Evolutionary conservation across 2,888 invertebrate species (phyloP), one percentile per base, ranked within the genome.

Genomic region (Dryadula phaetusa): DNA sequence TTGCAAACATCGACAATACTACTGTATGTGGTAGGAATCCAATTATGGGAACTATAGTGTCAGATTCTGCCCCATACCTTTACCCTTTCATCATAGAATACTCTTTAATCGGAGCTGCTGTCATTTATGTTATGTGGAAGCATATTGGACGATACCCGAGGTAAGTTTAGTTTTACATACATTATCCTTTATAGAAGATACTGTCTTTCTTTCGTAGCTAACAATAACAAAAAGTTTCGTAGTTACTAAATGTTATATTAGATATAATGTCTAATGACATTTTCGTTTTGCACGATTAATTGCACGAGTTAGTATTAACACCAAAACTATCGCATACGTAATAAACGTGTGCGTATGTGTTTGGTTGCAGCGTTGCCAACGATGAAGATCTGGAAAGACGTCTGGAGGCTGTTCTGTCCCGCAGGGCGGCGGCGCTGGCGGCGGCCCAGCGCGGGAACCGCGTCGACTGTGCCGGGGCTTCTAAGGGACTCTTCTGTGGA

Each of bases 61-160:
- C 97, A 79, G 98, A 98, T 82, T 97, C 98, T 0, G 97, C 98
- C 10, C 99, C 99, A 0, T 99, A 98, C 86, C 94, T 99, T 61
- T 99, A 97, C 90, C 99, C 99, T 0, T 98, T 98, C 88, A 98
- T 98, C 80, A 97, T 99, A 79, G 98, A 99, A 85, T 99, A 99
- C 90, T 98, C 98, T 71, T 93, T 99, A 73, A 98, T 99, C 80
- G 98, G 98, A 20, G 98, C 98, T 60, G 98, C 98, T 62, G 98
- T 99, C 46, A 96, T 98, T 79, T 98, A 98, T 85, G 97, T 98
- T 62, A 98, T 98, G 97, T 99, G 98, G 98, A 96, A 97, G 83
- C 97, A 97, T 83, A 98, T 98, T 85, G 98, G 98, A 67, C 95
- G 97, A 82, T 96, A 97, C 89, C 96, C 98, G 61, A 96, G 96